These are phyloP conservation scores for Harpagifer antarcticus DNA, from an alignment of 2,797 vertebrate genomes.

Conservation along the genomic window DNA sequence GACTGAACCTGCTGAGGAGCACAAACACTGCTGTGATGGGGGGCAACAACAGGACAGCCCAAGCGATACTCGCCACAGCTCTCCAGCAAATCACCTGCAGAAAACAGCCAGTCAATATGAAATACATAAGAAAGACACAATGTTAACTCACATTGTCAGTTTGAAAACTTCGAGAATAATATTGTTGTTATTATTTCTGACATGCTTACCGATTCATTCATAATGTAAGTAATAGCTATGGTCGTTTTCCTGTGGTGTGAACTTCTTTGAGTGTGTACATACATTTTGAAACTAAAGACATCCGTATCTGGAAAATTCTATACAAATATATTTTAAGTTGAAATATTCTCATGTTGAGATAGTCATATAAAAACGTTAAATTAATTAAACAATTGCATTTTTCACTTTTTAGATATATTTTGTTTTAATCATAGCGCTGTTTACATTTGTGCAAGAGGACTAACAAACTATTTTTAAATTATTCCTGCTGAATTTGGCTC, in stretches of 20 bases:
- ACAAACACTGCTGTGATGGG: slow-evolving; percentile 87
- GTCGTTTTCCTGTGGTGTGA: not conserved
- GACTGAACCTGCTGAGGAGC: slow-evolving; percentile 86
- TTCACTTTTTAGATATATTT: no score
- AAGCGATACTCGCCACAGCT: slow-evolving; percentile 88
- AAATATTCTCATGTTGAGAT: not conserved
- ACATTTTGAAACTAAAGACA: not conserved
- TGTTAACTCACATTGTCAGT: not conserved
- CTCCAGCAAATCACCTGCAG: slow-evolving; percentile 93
- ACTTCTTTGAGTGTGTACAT: not conserved
- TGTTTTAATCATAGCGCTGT: not conserved
- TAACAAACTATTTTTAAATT: not conserved
- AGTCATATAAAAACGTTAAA: no score
- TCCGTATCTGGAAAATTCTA: not conserved
- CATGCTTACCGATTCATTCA: not conserved
- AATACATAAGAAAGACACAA: not conserved
- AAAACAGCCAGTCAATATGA: not conserved
- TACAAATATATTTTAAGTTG: not conserved
- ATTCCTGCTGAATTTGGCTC: not conserved
- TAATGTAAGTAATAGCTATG: not conserved
- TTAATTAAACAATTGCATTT: not conserved
- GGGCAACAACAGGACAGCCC: slow-evolving; percentile 92
- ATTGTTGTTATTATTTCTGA: no score
- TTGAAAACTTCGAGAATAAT: not conserved
- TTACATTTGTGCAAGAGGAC: not conserved